These are phyloP conservation scores for Melanotaenia duboulayi DNA, from an alignment of 2,113 vertebrate genomes.

Conservation along the genomic window DNA sequence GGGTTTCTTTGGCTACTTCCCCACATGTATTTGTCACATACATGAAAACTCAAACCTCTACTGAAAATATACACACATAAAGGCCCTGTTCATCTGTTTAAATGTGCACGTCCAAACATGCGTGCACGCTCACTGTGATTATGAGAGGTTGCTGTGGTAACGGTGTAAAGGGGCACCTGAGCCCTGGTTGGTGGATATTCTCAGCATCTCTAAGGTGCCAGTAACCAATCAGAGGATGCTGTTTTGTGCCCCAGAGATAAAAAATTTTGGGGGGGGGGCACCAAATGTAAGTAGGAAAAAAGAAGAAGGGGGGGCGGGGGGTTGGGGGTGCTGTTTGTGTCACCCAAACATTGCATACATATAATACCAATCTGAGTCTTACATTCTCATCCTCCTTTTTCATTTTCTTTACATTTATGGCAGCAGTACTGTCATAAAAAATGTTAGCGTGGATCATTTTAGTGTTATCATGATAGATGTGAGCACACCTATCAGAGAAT, in stretches of 20 bases:
- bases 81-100: constrained; percentile 7
- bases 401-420: constrained; percentile 2
- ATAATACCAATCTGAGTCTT: constrained; percentile 31
- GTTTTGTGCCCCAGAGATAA: constrained; percentile 68
- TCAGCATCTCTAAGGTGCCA: constrained; percentile 79
- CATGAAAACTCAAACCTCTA: constrained; percentile 19
- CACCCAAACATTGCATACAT: constrained; percentile 70
- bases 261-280: constrained; percentile 48
- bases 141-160: constrained; percentile 83
- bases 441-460: constrained; percentile 17
- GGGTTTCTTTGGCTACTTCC: constrained; percentile 33
- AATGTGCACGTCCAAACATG: constrained; percentile 29
- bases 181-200: constrained; percentile 84
- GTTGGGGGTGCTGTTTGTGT: constrained; percentile 62
- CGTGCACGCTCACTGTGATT: constrained; percentile 64
- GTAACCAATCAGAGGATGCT: constrained; percentile 71
- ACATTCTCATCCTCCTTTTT: constrained; percentile 10
- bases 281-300: constrained; percentile 52
- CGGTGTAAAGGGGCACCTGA: constrained; percentile 73
- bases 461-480: too few relatives aligned
- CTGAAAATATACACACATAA: constrained; percentile 22
- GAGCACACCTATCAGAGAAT: constrained; percentile 31
- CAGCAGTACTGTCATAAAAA: constrained; percentile 33
- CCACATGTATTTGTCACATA: constrained; percentile 27
- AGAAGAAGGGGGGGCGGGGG: constrained; percentile 39